Evolutionary conservation across 2,113 vertebrate species (phyloP).

Genomic region (Kryptolebias marmoratus): DNA sequence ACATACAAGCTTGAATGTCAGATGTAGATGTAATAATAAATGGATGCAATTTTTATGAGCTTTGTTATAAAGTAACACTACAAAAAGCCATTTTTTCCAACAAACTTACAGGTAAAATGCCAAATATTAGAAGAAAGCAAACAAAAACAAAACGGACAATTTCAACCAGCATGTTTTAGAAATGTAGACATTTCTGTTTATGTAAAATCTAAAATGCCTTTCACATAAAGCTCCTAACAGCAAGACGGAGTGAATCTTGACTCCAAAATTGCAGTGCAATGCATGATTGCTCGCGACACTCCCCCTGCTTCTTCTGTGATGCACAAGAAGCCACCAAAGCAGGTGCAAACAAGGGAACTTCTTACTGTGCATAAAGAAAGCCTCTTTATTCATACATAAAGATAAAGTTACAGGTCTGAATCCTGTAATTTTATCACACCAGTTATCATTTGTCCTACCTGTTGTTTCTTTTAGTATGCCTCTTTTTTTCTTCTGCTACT

Average conservation of each 20-base stretch:
- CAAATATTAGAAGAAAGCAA: too few relatives aligned
- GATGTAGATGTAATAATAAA: too few relatives aligned
- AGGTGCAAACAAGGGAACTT: conserved; percentile 9
- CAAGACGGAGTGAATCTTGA: conserved; percentile 9
- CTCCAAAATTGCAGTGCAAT: conserved; percentile 33
- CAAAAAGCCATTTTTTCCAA: too few relatives aligned
- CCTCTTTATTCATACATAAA: conserved; percentile 8
- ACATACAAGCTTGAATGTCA: neutral
- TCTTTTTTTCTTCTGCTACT: neutral
- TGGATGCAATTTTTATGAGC: too few relatives aligned
- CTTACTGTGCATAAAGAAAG: conserved; percentile 13
- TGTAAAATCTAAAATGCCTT: too few relatives aligned
- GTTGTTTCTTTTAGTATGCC: conserved; percentile 6
- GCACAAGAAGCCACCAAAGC: conserved; percentile 6
- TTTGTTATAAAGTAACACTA: too few relatives aligned
- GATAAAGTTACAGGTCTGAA: conserved; percentile 12
- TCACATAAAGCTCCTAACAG: neutral
- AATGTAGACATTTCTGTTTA: neutral
- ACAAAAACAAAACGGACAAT: too few relatives aligned
- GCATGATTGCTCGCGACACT: conserved; percentile 20
- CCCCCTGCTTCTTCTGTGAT: conserved; percentile 9
- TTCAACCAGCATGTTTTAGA: too few relatives aligned
- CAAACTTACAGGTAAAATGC: too few relatives aligned
- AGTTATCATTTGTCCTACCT: conserved; percentile 6
- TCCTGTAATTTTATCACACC: conserved; percentile 28